A percentile compares a stretch with the other conserved stretches of the same genome.
Conservation (phyloP, 2,797 vertebrate genomes). For the Echiichthys vipera region DNA sequence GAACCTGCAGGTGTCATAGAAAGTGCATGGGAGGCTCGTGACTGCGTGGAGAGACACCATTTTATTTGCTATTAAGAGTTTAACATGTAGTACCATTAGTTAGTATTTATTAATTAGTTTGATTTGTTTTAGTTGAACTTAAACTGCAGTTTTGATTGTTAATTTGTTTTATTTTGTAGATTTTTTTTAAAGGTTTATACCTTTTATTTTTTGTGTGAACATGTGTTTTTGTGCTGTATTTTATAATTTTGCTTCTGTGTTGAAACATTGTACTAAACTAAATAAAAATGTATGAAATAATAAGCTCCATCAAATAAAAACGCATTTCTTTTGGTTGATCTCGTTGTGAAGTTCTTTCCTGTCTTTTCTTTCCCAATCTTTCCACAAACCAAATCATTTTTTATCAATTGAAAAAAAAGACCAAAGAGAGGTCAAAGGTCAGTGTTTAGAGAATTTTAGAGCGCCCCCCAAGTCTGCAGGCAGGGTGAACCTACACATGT, state of each 20-base stretch:
- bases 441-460: conserved; percentile 3
- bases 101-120: background rate
- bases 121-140: background rate
- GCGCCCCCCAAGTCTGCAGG: conserved; percentile 55
- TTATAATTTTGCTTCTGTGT: background rate
- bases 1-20: rapidly evolving
- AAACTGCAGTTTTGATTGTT: background rate
- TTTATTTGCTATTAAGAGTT: conserved; percentile 64
- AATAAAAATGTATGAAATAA: background rate
- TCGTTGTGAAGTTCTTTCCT: background rate
- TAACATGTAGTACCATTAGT: background rate
- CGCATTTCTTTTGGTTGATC: background rate
- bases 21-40: conserved; percentile 31
- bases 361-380: background rate
- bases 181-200: background rate
- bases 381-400: background rate
- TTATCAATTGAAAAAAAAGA: background rate
- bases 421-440: background rate
- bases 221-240: background rate
- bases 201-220: background rate
- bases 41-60: conserved; percentile 47
- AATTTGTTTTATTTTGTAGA: background rate
- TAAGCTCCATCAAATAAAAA: background rate
- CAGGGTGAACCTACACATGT: conserved; percentile 81
- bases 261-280: background rate